Percentiles rank a stretch among this genome's conserved stretches.
Evolutionary conservation across 2,113 vertebrate species (phyloP).

Genomic region (Rhegmatorhina hoffmannsi): DNA sequence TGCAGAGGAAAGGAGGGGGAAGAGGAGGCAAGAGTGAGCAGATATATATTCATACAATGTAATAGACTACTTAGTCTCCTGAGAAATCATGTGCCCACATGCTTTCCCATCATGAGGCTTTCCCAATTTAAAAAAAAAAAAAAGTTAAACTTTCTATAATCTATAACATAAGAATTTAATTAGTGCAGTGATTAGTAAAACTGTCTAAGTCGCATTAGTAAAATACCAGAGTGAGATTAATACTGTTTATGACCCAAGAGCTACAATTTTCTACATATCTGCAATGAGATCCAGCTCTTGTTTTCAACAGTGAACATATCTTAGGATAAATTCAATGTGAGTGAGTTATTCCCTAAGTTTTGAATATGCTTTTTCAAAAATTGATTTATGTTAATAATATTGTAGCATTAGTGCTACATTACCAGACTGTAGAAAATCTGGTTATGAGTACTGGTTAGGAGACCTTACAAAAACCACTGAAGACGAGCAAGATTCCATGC

Average conservation of each 20-base stretch:
- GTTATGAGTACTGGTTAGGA: not conserved
- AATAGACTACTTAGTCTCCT: conserved; percentile 23
- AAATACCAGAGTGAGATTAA: conserved; percentile 52
- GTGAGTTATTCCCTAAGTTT: not conserved
- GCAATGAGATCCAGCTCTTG: not conserved
- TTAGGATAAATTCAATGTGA: not conserved
- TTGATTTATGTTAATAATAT: not conserved
- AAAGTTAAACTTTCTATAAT: conserved; percentile 46
- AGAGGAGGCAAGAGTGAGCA: not conserved
- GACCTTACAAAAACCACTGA: not conserved
- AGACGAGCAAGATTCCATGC: not conserved
- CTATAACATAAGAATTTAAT: conserved; percentile 71
- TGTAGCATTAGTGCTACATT: not conserved
- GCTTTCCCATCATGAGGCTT: conserved; percentile 27
- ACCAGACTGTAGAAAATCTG: not conserved
- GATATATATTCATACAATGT: conserved; percentile 27
- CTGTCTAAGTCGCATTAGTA: conserved; percentile 4
- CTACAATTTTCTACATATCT: not conserved
- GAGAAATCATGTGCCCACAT: conserved; percentile 19
- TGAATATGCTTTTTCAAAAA: conserved; percentile 14
- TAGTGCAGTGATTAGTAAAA: conserved; percentile 65
- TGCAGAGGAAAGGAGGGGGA: conserved; percentile 35
- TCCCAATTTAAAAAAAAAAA: conserved; percentile 29
- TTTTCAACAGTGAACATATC: not conserved
- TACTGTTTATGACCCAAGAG: conserved; percentile 10